Conservation (phyloP, 2,113 vertebrate genomes). For the Hydropotes inermis region DNA sequence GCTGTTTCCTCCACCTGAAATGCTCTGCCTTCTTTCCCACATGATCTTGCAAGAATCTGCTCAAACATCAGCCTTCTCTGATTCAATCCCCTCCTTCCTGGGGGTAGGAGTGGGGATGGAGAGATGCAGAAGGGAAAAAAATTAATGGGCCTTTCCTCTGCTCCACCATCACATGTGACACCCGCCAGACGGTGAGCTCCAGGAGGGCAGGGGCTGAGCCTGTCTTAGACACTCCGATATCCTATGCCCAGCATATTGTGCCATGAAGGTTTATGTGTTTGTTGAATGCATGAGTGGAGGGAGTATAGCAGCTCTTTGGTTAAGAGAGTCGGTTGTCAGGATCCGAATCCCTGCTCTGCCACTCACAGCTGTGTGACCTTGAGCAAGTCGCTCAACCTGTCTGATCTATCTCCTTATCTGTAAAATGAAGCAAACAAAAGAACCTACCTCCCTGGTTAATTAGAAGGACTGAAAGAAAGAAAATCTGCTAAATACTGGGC, state of each 20-base stretch:
- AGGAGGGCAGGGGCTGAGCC: not conserved
- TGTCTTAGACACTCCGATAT: not conserved
- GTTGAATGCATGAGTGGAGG: not conserved
- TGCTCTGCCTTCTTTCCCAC: not conserved
- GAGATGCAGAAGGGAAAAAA: not conserved
- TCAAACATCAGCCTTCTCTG: not conserved
- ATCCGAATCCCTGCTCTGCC: not conserved
- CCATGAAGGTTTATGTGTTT: not conserved
- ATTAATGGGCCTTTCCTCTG: not conserved
- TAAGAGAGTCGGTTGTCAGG: not conserved
- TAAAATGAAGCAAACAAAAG: not conserved
- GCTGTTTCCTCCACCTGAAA: not conserved
- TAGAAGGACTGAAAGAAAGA: not conserved
- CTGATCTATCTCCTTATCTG: not conserved
- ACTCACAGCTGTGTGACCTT: not conserved
- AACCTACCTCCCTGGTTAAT: not conserved
- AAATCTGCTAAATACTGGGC: not conserved
- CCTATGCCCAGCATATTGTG: not conserved
- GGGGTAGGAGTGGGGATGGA: not conserved
- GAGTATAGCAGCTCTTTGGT: not conserved
- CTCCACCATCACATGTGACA: accelerated
- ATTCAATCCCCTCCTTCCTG: not conserved
- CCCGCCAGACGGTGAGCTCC: not conserved
- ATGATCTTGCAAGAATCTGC: not conserved
- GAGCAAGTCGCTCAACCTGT: not conserved